Percentiles rank a stretch among this genome's conserved stretches.
Evolutionary conservation across 1,140 invertebrate species (phyloP).

Genomic region (Tetraneura akinire): DNA sequence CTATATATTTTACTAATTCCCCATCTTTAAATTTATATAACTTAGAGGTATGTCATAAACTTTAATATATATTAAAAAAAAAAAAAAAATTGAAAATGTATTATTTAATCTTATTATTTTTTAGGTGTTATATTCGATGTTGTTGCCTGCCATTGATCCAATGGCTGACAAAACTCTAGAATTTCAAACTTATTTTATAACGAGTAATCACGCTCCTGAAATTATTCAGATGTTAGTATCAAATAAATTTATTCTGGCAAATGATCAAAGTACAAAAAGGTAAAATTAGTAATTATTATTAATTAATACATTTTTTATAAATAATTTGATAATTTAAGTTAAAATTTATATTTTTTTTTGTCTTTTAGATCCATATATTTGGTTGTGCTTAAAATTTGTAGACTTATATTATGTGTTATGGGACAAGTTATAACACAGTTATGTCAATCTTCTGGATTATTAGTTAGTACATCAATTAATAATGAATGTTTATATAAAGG

Average conservation of each 20-base stretch:
- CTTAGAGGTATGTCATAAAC: conserved; percentile 63
- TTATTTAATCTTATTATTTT: no score
- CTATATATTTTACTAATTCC: conserved; percentile 72
- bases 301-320: neutral
- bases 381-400: conserved; percentile 84
- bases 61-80: no score
- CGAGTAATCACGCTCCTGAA: conserved; percentile 77
- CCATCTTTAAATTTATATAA: conserved; percentile 79
- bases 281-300: conserved; percentile 53
- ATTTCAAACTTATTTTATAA: conserved; percentile 87
- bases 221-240: conserved; percentile 84
- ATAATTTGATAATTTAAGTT: neutral
- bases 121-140: conserved; percentile 85
- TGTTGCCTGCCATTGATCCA: conserved; percentile 88
- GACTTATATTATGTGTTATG: conserved; percentile 83
- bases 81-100: no score
- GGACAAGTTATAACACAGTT: conserved; percentile 67
- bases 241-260: conserved; percentile 82
- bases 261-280: conserved; percentile 79
- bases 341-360: neutral
- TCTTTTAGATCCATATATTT: conserved; percentile 76
- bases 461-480: conserved; percentile 6
- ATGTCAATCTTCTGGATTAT: conserved; percentile 28
- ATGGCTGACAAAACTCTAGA: conserved; percentile 79
- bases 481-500: conserved; percentile 19